Evolutionary conservation across 2,113 vertebrate species (phyloP), one percentile per base, ranked within the genome.

Genomic region (Nyctereutes procyonoides): DNA sequence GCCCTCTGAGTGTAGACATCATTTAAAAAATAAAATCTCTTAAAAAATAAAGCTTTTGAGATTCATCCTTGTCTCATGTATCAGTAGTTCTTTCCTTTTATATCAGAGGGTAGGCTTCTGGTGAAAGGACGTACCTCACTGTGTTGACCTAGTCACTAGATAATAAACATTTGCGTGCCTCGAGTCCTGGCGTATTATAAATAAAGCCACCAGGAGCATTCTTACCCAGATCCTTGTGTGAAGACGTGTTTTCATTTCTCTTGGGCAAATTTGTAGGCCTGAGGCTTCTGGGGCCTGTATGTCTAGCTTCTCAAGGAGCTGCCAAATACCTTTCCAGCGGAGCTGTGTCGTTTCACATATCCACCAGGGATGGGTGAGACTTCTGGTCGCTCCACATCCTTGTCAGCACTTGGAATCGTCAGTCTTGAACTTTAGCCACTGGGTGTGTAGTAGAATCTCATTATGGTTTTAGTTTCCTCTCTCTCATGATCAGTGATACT

Each of bases 121-220:
- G 19, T 0, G 6, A 20, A 3, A 13, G 19, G 43, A 3, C 8
- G 11, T 1, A 56, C 24, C 15, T 73, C 13, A 4, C 10, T 55
- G 20, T 32, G 56, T 55, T 12, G 26, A 9, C 8, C 26, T 58
- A 4, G 15, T 58, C 53, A 32, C 4, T 24, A 60, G 79, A 48
- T 32, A 82, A 43, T 4, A 58, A 65, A 71, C 15, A 35, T 19
- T 1, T n/a, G 35, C 55, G 3, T 16, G 20, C 6, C 14, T 48
- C 30, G n/a, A 60, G 30, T 74, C 74, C 28, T 1, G 43, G 69
- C 16, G 8, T 22, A 2, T 22, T 51, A 6, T 19, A n/a, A 62
- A 26, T 11, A 28, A n/a, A 71, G 65, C 55, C 13, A 0, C 30
- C 55, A 2, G 8, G 4, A 53, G 28, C 26, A 5, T 76, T 65